Evolutionary conservation across 2,797 vertebrate species (phyloP).

Genomic region (Spheniscus humboldti): DNA sequence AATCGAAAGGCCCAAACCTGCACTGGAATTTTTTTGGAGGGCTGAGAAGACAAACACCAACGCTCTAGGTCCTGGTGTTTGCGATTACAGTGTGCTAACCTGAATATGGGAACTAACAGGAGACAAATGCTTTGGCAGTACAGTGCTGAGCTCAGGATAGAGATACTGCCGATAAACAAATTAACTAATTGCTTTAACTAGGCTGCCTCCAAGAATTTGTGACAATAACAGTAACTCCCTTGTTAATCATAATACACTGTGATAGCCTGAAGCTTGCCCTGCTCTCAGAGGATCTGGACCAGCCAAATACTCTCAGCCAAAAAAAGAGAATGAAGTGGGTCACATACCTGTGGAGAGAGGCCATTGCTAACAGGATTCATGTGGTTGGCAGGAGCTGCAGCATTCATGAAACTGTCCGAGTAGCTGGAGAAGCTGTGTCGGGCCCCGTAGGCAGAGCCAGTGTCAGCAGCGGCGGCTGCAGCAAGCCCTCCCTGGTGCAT

Average conservation of each 20-base stretch:
- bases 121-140: not conserved
- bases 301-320: not conserved
- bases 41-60: not conserved
- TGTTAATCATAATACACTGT: not conserved
- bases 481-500: constrained; percentile 90
- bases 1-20: fast-evolving
- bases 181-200: not conserved
- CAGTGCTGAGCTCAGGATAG: not conserved
- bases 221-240: not conserved
- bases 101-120: not conserved
- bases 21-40: not conserved
- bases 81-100: fast-evolving
- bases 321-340: not conserved
- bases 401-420: constrained; percentile 92
- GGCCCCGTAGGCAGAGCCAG: constrained; percentile 85
- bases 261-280: not conserved
- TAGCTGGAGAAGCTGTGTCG: constrained; percentile 93
- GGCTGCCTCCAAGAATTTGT: not conserved
- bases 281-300: not conserved
- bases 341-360: constrained; percentile 89
- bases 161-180: not conserved
- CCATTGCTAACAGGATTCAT: constrained; percentile 93
- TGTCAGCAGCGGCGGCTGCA: constrained; percentile 63
- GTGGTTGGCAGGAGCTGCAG: constrained; percentile 86
- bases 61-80: not conserved